A percentile compares a stretch with the other conserved stretches of the same genome.
Evolutionary conservation across 2,888 invertebrate species (phyloP).

Genomic region (Tipula helvola): DNA sequence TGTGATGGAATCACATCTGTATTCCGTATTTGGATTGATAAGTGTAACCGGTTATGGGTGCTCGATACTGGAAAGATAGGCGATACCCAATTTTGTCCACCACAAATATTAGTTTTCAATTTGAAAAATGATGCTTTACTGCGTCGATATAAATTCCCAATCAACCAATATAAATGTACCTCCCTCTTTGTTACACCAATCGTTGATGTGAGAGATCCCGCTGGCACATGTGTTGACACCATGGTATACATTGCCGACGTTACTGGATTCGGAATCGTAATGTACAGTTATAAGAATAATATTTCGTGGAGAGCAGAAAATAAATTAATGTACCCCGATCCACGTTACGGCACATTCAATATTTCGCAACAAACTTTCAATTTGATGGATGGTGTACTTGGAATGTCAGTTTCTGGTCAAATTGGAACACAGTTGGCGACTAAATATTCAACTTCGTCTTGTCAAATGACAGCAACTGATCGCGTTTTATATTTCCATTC

Average conservation of each 20-base stretch:
- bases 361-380: constrained; percentile 47
- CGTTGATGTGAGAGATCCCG: constrained; percentile 41
- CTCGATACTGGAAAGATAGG: constrained; percentile 49
- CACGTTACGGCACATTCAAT: constrained; percentile 42
- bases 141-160: constrained; percentile 29
- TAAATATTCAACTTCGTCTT: constrained; percentile 24
- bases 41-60: constrained; percentile 52
- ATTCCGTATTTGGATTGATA: constrained; percentile 56
- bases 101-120: constrained; percentile 63
- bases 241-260: constrained; percentile 54
- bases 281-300: constrained; percentile 37
- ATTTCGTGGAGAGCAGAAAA: constrained; percentile 47
- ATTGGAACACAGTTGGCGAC: neutral
- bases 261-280: constrained; percentile 44
- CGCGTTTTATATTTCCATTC: constrained; percentile 50
- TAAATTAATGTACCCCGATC: constrained; percentile 44
- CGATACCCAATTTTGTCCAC: constrained; percentile 47
- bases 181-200: constrained; percentile 32
- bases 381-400: constrained; percentile 55
- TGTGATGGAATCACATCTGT: constrained; percentile 61
- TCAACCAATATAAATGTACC: constrained; percentile 22
- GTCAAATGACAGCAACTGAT: constrained; percentile 14
- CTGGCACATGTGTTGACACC: constrained; percentile 39
- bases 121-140: constrained; percentile 44
- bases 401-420: constrained; percentile 39